Conservation (phyloP, 1,140 invertebrate genomes). For the Batillaria attramentaria region DNA sequence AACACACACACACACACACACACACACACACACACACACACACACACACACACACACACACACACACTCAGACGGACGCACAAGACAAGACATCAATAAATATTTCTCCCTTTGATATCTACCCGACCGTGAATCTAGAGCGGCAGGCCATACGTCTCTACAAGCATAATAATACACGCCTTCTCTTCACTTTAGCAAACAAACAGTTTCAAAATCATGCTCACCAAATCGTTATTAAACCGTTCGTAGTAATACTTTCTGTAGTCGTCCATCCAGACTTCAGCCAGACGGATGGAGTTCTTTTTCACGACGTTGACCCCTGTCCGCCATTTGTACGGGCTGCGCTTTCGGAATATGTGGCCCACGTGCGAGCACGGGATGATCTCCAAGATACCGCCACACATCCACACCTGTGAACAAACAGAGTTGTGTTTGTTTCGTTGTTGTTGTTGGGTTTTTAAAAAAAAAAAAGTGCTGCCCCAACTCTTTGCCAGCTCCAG, state of each 20-base stretch:
- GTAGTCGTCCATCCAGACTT: slow-evolving; percentile 92
- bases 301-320: slow-evolving; percentile 71
- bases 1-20: no score
- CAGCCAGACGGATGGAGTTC: slow-evolving; percentile 73
- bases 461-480: no score
- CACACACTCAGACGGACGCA: no score
- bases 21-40: no score
- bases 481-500: no score
- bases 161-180: background rate
- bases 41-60: no score
- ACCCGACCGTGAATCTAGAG: no score
- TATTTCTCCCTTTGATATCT: no score
- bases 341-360: slow-evolving; percentile 87
- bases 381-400: slow-evolving; percentile 94
- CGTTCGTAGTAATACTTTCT: slow-evolving; percentile 86
- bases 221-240: slow-evolving; percentile 85
- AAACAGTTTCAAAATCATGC: no score
- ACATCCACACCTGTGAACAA: slow-evolving; percentile 89
- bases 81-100: no score
- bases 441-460: no score
- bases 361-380: slow-evolving; percentile 97
- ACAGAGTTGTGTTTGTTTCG: slow-evolving; percentile 11
- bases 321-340: slow-evolving; percentile 69
- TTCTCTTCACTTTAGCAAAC: background rate
- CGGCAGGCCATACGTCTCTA: slow-evolving; percentile 94